Evolutionary conservation across 2,888 invertebrate genomes (phyloP).

Genomic region (Epirrhoe tristata): DNA sequence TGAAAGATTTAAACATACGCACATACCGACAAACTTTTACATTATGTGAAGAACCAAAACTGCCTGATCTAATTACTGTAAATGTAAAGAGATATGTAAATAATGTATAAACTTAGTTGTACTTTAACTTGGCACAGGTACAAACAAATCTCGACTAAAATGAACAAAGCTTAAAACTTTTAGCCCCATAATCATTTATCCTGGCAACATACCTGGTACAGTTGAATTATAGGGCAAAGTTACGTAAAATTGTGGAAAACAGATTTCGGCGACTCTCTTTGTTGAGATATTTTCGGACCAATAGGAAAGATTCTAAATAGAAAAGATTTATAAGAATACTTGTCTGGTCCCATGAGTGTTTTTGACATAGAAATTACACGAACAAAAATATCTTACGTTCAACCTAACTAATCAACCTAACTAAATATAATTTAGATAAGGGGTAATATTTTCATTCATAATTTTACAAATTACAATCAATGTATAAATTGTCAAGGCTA

Average conservation of each 20-base stretch:
- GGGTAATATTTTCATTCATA: not conserved
- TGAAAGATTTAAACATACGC: no score
- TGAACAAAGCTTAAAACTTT: constrained; percentile 9
- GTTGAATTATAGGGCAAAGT: constrained; percentile 2
- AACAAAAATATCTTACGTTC: not conserved
- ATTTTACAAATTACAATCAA: not conserved
- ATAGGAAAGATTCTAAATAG: not conserved
- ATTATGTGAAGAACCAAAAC: no score
- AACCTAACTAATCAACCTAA: no score
- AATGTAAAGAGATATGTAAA: not conserved
- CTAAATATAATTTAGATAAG: no score
- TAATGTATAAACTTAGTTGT: not conserved
- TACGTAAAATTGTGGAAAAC: constrained; percentile 4
- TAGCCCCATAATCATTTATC: constrained; percentile 3
- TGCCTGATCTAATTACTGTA: not conserved
- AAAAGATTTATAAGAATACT: not conserved
- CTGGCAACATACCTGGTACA: constrained; percentile 5
- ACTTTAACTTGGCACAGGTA: not conserved
- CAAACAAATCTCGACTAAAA: constrained; percentile 9
- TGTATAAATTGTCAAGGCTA: not conserved
- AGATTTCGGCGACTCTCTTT: constrained; percentile 3
- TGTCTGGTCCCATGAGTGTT: not conserved
- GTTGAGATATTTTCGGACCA: not conserved
- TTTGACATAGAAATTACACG: not conserved
- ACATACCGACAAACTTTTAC: no score